Evolutionary conservation across 2,888 invertebrate species (phyloP).

Genomic region (Agrypnus murinus): DNA sequence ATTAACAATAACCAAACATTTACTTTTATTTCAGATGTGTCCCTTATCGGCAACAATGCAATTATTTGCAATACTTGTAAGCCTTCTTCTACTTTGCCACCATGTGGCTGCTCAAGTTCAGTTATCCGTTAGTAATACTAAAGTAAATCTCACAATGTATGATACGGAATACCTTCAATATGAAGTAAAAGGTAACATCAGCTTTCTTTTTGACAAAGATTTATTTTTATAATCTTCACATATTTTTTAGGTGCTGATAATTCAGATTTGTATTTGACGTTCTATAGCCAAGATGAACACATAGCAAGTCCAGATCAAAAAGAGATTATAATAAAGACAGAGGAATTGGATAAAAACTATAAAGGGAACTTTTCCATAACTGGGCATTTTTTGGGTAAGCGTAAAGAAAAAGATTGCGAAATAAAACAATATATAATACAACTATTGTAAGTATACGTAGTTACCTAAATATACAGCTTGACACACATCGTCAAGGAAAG

Average conservation of each 20-base stretch:
- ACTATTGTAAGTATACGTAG: too few species aligned
- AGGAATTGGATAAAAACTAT: slow-evolving; percentile 26
- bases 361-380: slow-evolving; percentile 64
- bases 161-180: slow-evolving; percentile 60
- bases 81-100: slow-evolving; percentile 61
- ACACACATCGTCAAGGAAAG: too few species aligned
- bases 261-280: slow-evolving; percentile 44
- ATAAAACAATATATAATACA: too few species aligned
- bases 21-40: too few species aligned
- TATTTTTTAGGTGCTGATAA: slow-evolving; percentile 32
- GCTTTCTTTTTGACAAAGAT: background rate
- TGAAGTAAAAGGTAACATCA: slow-evolving; percentile 55
- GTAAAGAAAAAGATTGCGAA: too few species aligned
- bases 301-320: slow-evolving; percentile 47
- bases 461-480: too few species aligned
- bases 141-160: slow-evolving; percentile 62
- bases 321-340: slow-evolving; percentile 48
- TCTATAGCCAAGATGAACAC: slow-evolving; percentile 50
- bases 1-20: too few species aligned
- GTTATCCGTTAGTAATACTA: slow-evolving; percentile 2
- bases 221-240: background rate
- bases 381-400: slow-evolving; percentile 67
- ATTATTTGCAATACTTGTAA: slow-evolving; percentile 62
- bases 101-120: slow-evolving; percentile 60
- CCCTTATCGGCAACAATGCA: slow-evolving; percentile 65